phyloP scores from a whole-genome alignment of 2,113 vertebrate species.

The Labeo catla region DNA sequence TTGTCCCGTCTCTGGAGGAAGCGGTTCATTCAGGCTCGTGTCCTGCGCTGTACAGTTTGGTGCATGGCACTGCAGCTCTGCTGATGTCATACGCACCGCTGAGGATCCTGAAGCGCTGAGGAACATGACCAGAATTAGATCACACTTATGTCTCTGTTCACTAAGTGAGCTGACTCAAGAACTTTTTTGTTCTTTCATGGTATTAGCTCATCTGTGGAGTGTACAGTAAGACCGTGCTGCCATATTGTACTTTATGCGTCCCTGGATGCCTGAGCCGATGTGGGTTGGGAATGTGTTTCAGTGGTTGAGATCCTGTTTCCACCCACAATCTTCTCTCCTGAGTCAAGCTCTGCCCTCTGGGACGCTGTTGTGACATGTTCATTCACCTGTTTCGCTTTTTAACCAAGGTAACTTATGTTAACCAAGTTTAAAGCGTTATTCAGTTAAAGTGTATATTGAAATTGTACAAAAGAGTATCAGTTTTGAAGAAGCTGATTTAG shows the following conservation, averaged over 20 bases:
- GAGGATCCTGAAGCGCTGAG: conserved; percentile 17
- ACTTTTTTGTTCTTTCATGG: conserved; percentile 50
- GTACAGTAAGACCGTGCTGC: conserved; percentile 19
- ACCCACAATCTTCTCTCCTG: conserved; percentile 44
- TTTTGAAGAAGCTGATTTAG: not conserved
- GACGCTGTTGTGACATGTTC: not conserved
- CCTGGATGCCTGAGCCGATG: conserved; percentile 20
- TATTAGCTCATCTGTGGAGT: conserved; percentile 33
- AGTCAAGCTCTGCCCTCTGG: conserved; percentile 1
- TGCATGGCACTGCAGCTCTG: conserved; percentile 73
- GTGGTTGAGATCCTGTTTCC: conserved; percentile 34
- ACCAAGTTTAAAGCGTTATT: not conserved
- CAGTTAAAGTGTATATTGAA: not conserved
- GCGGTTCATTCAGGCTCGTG: conserved; percentile 63
- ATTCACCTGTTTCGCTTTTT: not conserved
- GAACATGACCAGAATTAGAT: conserved; percentile 44
- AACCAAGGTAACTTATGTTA: not conserved
- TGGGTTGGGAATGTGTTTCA: conserved; percentile 50
- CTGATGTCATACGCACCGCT: conserved; percentile 47
- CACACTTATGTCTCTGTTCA: conserved; percentile 60
- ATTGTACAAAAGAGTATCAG: too few relatives aligned
- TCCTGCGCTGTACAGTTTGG: conserved; percentile 72
- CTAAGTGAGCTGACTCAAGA: conserved; percentile 49
- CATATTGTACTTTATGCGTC: conserved; percentile 24
- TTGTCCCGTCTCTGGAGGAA: conserved; percentile 68